Percentiles rank a stretch among this genome's conserved stretches.
Evolutionary conservation across 2,797 vertebrate genomes (phyloP).

Genomic region (Caiman crocodilus): DNA sequence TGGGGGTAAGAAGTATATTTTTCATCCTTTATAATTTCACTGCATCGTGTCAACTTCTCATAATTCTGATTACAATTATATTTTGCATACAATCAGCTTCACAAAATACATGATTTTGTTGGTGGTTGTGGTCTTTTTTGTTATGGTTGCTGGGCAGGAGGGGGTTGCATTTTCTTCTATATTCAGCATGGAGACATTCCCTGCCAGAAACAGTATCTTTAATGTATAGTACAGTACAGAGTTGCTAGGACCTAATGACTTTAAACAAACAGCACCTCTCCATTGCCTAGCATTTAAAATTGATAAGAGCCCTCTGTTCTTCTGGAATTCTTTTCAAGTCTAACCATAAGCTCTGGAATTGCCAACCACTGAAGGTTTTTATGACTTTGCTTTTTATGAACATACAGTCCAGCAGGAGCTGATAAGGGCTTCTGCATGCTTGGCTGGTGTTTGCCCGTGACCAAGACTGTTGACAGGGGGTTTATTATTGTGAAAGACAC

Average conservation of each 20-base stretch:
- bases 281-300: constrained; percentile 58
- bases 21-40: background rate
- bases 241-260: constrained; percentile 10
- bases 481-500: constrained; percentile 66
- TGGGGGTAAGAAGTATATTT: background rate
- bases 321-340: constrained; percentile 68
- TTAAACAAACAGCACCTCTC: constrained; percentile 56
- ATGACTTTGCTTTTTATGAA: constrained; percentile 77
- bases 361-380: constrained; percentile 70
- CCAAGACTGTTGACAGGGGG: constrained; percentile 55
- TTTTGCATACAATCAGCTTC: background rate
- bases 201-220: constrained; percentile 9
- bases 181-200: background rate
- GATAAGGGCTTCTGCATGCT: constrained; percentile 73
- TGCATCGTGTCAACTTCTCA: background rate
- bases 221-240: background rate
- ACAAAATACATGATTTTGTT: too few relatives aligned
- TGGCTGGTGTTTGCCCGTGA: constrained; percentile 69
- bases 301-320: constrained; percentile 71
- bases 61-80: background rate
- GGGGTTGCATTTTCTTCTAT: background rate
- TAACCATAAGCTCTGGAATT: constrained; percentile 52
- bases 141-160: too few relatives aligned
- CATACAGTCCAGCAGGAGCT: constrained; percentile 9
- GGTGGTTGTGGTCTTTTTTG: too few relatives aligned